Conservation (phyloP, 2,113 vertebrate genomes). For the Atherinomorus stipes region DNA sequence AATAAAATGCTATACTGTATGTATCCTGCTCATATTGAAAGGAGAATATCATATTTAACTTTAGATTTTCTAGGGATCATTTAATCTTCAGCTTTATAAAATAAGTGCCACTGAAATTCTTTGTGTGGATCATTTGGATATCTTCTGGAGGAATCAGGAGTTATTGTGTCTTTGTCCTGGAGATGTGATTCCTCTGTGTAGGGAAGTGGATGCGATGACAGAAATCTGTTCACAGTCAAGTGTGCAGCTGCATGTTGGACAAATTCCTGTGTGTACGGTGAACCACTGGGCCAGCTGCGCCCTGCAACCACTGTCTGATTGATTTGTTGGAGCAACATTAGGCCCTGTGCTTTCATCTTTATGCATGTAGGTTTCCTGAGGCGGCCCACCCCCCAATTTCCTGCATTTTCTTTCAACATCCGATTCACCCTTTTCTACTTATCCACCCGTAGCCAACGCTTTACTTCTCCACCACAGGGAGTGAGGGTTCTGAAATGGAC, state of each 20-base stretch:
- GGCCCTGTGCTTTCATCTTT: constrained; percentile 66
- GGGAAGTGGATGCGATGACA: constrained; percentile 7
- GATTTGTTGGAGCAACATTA: constrained; percentile 58
- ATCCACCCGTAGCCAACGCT: constrained; percentile 3
- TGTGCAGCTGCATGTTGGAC: constrained; percentile 31
- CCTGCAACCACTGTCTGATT: constrained; percentile 70
- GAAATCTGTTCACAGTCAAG: background rate
- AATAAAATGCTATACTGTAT: background rate
- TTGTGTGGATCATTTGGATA: background rate
- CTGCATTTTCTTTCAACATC: constrained; percentile 35
- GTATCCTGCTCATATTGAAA: background rate
- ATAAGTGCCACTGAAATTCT: too few relatives aligned
- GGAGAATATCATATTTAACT: background rate
- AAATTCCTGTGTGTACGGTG: constrained; percentile 55
- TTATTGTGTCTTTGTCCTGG: background rate
- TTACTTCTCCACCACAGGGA: constrained; percentile 37
- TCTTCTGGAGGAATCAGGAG: background rate
- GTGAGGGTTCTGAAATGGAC: constrained; percentile 50
- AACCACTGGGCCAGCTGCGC: constrained; percentile 45
- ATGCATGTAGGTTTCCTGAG: constrained; percentile 54
- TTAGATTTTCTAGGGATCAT: background rate
- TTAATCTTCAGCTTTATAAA: too few relatives aligned
- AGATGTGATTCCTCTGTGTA: background rate
- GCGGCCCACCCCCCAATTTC: constrained; percentile 20
- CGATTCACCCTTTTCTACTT: constrained; percentile 9